A percentile compares a stretch with the other conserved stretches of the same genome.
Evolutionary conservation across 2,888 invertebrate species (phyloP).

Genomic region (Scrobipalpa costella): DNA sequence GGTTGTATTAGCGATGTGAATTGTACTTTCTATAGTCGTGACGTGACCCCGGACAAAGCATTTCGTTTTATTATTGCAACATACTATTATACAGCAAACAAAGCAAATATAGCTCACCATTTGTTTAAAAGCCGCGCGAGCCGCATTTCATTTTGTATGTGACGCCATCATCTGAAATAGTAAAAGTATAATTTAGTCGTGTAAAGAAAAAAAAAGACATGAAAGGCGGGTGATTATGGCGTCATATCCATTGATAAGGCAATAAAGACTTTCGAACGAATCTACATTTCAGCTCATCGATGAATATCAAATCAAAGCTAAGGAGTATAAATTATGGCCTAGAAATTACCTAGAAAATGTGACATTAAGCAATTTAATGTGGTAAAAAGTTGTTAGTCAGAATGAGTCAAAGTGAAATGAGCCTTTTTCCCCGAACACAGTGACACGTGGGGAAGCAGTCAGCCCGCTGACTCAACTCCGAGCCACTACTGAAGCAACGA

Average conservation of each 20-base stretch:
- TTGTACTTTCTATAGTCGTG: slow-evolving; percentile 26
- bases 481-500: slow-evolving; percentile 37
- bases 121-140: slow-evolving; percentile 44
- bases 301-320: background rate
- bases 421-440: slow-evolving; percentile 56
- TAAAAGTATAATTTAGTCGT: slow-evolving; percentile 31
- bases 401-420: slow-evolving; percentile 52
- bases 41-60: slow-evolving; percentile 22
- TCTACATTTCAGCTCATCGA: background rate
- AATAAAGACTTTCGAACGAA: background rate
- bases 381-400: slow-evolving; percentile 36
- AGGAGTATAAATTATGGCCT: slow-evolving; percentile 22
- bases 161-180: slow-evolving; percentile 41
- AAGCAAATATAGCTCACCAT: slow-evolving; percentile 45
- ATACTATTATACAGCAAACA: background rate
- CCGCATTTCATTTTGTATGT: slow-evolving; percentile 42
- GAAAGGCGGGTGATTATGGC: background rate
- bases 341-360: background rate
- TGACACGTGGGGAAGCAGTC: slow-evolving; percentile 58
- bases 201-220: background rate
- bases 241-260: background rate
- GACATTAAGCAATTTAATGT: background rate
- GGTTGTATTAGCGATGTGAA: slow-evolving; percentile 12
- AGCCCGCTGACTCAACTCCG: slow-evolving; percentile 61
- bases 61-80: slow-evolving; percentile 12